Evolutionary conservation across 2,888 invertebrate genomes (phyloP).

Genomic region (Syrphus vitripennis): DNA sequence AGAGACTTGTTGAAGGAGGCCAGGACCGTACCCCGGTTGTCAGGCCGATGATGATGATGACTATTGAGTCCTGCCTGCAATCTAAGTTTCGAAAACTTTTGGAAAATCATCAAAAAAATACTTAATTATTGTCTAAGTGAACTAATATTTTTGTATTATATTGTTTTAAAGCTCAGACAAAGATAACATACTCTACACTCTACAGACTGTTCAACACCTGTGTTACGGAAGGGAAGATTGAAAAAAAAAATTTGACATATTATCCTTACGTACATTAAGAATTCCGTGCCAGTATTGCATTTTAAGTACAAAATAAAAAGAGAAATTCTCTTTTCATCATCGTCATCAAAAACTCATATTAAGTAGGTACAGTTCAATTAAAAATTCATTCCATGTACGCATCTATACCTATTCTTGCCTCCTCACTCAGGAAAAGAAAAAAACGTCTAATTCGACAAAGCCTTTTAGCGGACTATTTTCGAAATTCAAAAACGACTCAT

Average conservation of each 20-base stretch:
- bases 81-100: too few species aligned
- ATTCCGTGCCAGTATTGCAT: constrained; percentile 45
- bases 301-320: constrained; percentile 1
- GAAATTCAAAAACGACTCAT: constrained; percentile 19
- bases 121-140: too few species aligned
- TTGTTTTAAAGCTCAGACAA: too few species aligned
- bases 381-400: constrained; percentile 56
- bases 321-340: constrained; percentile 35
- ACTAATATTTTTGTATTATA: too few species aligned
- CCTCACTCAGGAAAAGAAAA: not conserved
- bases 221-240: not conserved
- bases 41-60: too few species aligned
- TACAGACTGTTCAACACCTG: too few species aligned
- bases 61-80: too few species aligned
- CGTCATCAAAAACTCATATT: constrained; percentile 32
- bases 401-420: not conserved
- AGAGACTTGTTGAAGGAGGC: too few species aligned
- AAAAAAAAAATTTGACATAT: not conserved
- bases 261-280: constrained; percentile 55
- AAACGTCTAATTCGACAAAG: constrained; percentile 51
- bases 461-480: constrained; percentile 22
- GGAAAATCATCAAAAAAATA: too few species aligned
- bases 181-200: too few species aligned
- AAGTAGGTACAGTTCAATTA: constrained; percentile 44
- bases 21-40: too few species aligned